phyloP scores from a whole-genome alignment of 37 sponge, comb jelly and placozoan species.

The Dysidea cf. avara region DNA sequence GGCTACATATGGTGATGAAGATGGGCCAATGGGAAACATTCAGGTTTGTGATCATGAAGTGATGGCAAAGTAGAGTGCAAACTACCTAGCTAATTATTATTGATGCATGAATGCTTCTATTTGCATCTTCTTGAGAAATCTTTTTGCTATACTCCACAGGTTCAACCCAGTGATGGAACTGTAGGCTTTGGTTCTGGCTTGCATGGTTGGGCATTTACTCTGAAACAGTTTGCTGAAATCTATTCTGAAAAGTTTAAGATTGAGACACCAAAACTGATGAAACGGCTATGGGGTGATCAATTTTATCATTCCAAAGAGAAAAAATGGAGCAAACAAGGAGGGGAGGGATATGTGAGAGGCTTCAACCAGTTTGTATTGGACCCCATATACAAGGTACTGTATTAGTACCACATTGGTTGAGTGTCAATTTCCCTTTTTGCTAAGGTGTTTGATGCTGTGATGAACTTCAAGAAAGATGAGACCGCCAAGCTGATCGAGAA shows the following conservation, averaged over 20 bases:
- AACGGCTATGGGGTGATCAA: constrained; percentile 96
- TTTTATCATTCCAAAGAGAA: constrained; percentile 80
- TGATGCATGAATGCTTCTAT: background rate
- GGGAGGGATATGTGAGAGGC: constrained; percentile 84
- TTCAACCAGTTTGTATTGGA: constrained; percentile 97
- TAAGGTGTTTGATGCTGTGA: constrained; percentile 87
- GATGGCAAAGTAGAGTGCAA: background rate
- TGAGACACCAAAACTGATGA: constrained; percentile 90
- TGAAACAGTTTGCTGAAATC: constrained; percentile 99
- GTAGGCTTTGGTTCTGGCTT: constrained; percentile 99
- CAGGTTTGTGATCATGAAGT: background rate
- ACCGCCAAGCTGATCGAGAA: constrained; percentile 78
- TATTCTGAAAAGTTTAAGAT: constrained; percentile 97
- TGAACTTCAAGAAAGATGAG: constrained; percentile 94
- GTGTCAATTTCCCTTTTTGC: too few relatives aligned
- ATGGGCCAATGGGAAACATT: constrained; percentile 93
- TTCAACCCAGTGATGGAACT: constrained; percentile 85
- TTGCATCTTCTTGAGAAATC: background rate
- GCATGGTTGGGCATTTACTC: constrained; percentile 98
- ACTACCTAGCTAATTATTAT: background rate
- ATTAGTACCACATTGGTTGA: too few relatives aligned
- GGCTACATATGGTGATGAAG: constrained; percentile 94
- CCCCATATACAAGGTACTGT: constrained; percentile 96
- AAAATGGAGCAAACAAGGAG: constrained; percentile 90
- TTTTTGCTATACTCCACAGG: constrained; percentile 24